Percentiles rank a stretch among this genome's conserved stretches.
Evolutionary conservation across 2,888 invertebrate genomes (phyloP).

Genomic region (Bimastos eiseni): DNA sequence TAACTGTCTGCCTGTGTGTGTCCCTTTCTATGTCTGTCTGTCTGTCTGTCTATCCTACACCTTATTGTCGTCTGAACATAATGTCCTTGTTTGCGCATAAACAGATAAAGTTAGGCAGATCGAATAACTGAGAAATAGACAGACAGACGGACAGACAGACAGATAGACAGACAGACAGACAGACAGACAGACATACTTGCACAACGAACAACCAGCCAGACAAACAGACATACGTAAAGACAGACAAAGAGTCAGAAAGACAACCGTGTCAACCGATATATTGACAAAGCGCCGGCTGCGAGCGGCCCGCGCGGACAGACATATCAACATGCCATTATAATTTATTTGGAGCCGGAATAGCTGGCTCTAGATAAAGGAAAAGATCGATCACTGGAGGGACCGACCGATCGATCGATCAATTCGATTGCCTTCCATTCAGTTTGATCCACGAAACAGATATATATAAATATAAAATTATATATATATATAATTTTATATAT

Average conservation of each 20-base stretch:
- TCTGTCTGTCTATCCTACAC: neutral
- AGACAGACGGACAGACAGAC: neutral
- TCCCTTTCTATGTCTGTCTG: no score
- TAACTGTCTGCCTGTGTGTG: no score
- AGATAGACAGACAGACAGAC: neutral
- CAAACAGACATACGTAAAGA: neutral
- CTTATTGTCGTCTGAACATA: neutral
- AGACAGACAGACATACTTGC: neutral
- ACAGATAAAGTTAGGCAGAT: neutral
- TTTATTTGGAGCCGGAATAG: neutral
- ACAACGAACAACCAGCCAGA: no score
- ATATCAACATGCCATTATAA: conserved; percentile 3
- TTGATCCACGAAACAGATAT: neutral
- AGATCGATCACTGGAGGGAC: neutral
- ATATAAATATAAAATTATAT: no score
- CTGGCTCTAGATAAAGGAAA: neutral
- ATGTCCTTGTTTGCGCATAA: neutral
- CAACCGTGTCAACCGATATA: neutral
- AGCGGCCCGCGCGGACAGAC: neutral
- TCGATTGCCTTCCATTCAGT: neutral
- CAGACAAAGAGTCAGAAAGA: neutral
- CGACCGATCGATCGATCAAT: neutral
- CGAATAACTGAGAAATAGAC: neutral
- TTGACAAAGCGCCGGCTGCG: neutral
- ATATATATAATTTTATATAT: neutral